Conservation (phyloP, 92 coral and sea anemone genomes). For the Porites lobata region DNA sequence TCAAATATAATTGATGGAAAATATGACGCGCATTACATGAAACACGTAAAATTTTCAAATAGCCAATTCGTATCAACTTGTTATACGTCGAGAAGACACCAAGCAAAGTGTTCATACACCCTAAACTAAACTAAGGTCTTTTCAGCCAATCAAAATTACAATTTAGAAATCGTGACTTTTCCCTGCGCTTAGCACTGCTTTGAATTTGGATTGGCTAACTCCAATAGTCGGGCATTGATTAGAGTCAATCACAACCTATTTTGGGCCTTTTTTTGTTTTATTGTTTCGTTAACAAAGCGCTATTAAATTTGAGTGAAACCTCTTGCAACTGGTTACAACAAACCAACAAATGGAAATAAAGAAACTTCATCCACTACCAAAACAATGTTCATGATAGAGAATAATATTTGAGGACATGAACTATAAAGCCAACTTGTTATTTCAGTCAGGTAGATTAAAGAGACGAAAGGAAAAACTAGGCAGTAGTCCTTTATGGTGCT, state of each 20-base stretch:
- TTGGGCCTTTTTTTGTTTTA: background rate
- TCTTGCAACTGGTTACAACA: background rate
- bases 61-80: no score
- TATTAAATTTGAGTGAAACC: background rate
- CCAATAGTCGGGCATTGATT: background rate
- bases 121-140: background rate
- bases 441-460: no score
- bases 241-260: background rate
- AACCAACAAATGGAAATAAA: background rate
- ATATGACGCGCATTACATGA: background rate
- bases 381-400: no score
- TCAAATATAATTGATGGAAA: background rate
- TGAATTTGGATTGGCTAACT: background rate
- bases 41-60: no score
- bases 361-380: no score
- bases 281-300: background rate
- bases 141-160: background rate
- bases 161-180: background rate
- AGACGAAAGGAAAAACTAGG: no score
- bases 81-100: no score
- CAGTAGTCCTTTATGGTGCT: background rate
- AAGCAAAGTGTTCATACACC: background rate
- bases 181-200: background rate
- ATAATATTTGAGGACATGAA: no score
- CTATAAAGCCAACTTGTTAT: no score